Evolutionary conservation across 2,797 vertebrate genomes (phyloP), one percentile per base, ranked within the genome.

Genomic region (Clarias pachynema): DNA sequence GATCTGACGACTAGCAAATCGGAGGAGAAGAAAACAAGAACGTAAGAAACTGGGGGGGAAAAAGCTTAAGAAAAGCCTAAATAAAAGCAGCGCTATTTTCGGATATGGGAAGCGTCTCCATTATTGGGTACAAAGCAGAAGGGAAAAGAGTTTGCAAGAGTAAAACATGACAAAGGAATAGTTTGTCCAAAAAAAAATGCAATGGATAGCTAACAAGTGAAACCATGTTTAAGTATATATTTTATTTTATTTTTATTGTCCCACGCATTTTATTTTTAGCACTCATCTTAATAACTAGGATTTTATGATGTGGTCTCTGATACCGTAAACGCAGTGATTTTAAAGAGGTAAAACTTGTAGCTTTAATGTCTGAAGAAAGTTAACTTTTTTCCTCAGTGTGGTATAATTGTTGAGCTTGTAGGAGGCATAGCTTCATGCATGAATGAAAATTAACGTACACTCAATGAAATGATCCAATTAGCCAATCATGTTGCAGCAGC

Each of bases 1-100:
- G 93, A 95, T 92, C 90, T 89, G 78, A 89, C 83, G 91, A 94
- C 93, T 92, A 93, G 94, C 93, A 88, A 90, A 88, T 85, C 75
- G 89, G 89, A 93, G 89, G 91, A 88, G 90, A 91, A 91, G 92
- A 92, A 93, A 93, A 93, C 92, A 93, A 93, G 90, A 94, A 91
- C 91, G 88, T 59, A 93, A 93, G 93, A 94, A 95, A 95, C 93
- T 91, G 92, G 90, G 16, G 14, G 90, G 0, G 89, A 89, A 92
- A 92, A 89, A 29, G 63, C 34, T 6, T 37, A 88, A 88, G 86
- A 82, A 89, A 89, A 89, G 88, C 40, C 79, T 24, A 68, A 78
- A 86, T 78, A 78, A 91, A 90, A 92, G 86, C 72, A 82, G 90
- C 84, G 91, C 93, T 95, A 94, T 95, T 94, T 95, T 93, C 92